Percentiles rank a stretch among this genome's conserved stretches.
Conservation (phyloP, 53 echinoderm and acorn worm species). For the Paelopatides confundens region DNA sequence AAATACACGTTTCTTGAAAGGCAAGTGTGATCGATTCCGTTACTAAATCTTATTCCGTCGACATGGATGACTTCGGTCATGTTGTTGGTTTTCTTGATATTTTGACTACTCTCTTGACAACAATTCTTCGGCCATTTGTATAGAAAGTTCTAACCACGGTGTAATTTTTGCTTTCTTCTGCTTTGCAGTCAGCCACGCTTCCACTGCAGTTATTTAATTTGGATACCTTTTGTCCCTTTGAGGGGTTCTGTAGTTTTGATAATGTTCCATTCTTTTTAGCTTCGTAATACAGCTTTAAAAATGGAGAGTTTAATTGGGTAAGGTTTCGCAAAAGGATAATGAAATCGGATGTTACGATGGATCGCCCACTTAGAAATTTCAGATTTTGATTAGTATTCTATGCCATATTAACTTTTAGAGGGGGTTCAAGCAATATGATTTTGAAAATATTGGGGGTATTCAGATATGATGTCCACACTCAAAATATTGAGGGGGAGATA, state of each 20-base stretch:
- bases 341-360: conserved; percentile 31
- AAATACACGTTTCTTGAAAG: too few relatives aligned
- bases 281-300: conserved; percentile 44
- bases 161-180: conserved; percentile 20
- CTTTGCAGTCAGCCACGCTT: conserved; percentile 1
- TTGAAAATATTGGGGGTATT: too few relatives aligned
- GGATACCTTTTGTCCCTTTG: background rate
- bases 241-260: conserved; percentile 24
- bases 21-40: too few relatives aligned
- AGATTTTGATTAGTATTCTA: too few relatives aligned
- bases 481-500: too few relatives aligned
- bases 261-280: conserved; percentile 44
- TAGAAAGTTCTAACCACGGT: conserved; percentile 50
- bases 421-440: too few relatives aligned
- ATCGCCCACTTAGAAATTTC: conserved; percentile 44
- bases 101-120: conserved; percentile 36
- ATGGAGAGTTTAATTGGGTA: conserved; percentile 26
- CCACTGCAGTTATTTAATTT: background rate
- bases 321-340: conserved; percentile 52
- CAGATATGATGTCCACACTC: too few relatives aligned
- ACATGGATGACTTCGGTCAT: too few relatives aligned
- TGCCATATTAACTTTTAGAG: too few relatives aligned
- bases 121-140: conserved; percentile 36
- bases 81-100: conserved; percentile 40
- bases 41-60: too few relatives aligned